Base-by-base conservation (phyloP, 1,140 invertebrate genomes). In the Dendroctonus ponderosae region DNA sequence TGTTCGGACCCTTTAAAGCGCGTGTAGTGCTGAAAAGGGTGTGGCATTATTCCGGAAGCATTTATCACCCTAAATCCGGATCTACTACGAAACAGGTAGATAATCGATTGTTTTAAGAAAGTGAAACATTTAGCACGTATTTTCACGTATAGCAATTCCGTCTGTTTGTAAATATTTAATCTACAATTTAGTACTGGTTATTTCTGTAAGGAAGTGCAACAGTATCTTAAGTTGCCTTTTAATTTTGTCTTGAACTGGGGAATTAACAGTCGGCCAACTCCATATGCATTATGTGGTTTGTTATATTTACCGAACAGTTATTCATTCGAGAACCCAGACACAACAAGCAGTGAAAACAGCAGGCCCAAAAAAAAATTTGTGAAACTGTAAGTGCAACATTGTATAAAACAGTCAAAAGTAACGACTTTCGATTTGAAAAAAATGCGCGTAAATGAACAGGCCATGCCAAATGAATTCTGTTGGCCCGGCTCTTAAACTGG, bases 381-480 rank as follows among this genome's bases (percentile, higher is more conserved):
- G 37, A 58, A 44, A 58, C 15, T 54, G 42, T 26, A 56, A 64
- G 12, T 64, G 67, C 54, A 58, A 56, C 62, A 67, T 52, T 67
- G 52, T 66, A 41, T 40, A 60, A 48, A 52, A 53, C 65, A 48
- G 56, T 60, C 56, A 50, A 53, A 60, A 57, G 57, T 60, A 53
- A 67, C 40, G 56, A 67, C 37, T 40, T 54, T 53, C 56, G 57
- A 67, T 53, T 42, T n/a, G 42, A 42, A 67, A 66, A 59, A 67
- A 67, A 53, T 49, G n/a, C 46, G 39, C 26, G 40, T 40, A 49
- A 65, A 65, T 57, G 52, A 49, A 37, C 59, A 9, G 52, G 52
- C 12, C 52, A 49, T 52, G 62, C 53, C 52, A 46, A 58, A 63
- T 57, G 42, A 65, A 57, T 61, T 66, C 53, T 46, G 40, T 62